Evolutionary conservation across 2,888 invertebrate species (phyloP).

Genomic region (Acleris cristana): DNA sequence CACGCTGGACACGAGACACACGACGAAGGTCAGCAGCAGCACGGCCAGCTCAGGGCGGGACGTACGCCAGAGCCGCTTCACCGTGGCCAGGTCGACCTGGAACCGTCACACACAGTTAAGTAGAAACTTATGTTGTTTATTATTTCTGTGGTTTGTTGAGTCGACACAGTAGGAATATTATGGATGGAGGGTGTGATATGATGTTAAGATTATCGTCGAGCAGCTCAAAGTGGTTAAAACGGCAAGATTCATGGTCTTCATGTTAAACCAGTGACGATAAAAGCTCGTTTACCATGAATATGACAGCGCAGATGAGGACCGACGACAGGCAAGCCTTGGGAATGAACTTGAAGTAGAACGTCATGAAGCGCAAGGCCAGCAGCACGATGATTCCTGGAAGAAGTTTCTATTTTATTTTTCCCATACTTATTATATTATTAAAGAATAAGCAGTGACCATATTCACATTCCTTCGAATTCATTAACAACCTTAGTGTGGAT

Average conservation of each 20-base stretch:
- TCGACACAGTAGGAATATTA: no score
- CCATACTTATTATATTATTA: no score
- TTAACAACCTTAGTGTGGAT: no score
- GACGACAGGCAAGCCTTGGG: constrained; percentile 93
- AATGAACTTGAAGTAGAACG: constrained; percentile 94
- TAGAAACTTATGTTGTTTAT: no score
- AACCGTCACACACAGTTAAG: background rate
- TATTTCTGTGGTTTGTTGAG: no score
- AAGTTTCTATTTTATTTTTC: background rate
- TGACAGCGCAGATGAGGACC: constrained; percentile 94
- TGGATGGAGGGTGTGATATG: no score
- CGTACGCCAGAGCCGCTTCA: constrained; percentile 80
- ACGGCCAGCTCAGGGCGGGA: constrained; percentile 86
- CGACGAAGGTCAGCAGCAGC: constrained; percentile 85
- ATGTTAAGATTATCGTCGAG: no score
- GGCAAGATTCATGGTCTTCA: no score
- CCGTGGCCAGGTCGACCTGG: constrained; percentile 81
- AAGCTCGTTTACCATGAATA: constrained; percentile 86
- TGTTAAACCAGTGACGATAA: background rate
- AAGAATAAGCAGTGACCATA: no score
- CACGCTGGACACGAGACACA: constrained; percentile 88
- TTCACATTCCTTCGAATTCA: no score
- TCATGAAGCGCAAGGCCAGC: constrained; percentile 91
- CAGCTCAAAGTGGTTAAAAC: no score
- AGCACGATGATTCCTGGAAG: constrained; percentile 89